Base-by-base conservation (phyloP, 2,113 vertebrate species). In the Melanocharis versteri region DNA sequence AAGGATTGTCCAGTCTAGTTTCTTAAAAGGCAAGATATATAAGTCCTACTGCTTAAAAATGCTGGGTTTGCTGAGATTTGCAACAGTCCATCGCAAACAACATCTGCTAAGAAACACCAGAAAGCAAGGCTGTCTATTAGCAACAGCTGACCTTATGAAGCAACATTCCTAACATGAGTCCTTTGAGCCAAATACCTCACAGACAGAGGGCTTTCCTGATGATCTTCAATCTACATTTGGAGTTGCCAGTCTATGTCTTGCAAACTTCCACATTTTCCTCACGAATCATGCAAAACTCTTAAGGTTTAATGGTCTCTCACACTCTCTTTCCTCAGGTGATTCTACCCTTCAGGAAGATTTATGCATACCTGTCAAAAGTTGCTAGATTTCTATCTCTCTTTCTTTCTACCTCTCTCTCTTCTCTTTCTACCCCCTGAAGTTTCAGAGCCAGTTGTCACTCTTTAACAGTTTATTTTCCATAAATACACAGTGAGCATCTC, bases 381-480 rank as follows among this genome's bases (percentile, higher is more conserved):
- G 44, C 58, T 91, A 90, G 83, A 94, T 92, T 94, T 91, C 87
- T 70, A n/a, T 94, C 80, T 60, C 35, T 30, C 44, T 47, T 22
- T 71, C 76, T 73, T 50, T 81, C 45, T 82, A 23, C 11, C 19
- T 70, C 28, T 84, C 72, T 50, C 40, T 62, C 58, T 61, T 75
- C 53, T 72, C 81, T 89, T 95, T 77, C 68, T 48, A 42, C 16
- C 20, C 22, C 57, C 37, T 93, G 83, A 54, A 77, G 48, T 92
- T 96, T 94, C 86, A 68, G 58, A 78, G 66, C 70, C 58, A 60
- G n/a, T 82, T 97, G 94, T 96, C 90, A 93, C 80, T 92, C 89
- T 95, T 96, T 62, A 94, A 90, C 45, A 90, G 73, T 82, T 93
- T 90, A 83, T 97, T 98, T 98, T 97, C 89, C 81, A 92, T 89